Percentiles rank a stretch among this genome's conserved stretches.
Evolutionary conservation across 1,140 invertebrate species (phyloP).

Genomic region (Trachelipus rathkii): DNA sequence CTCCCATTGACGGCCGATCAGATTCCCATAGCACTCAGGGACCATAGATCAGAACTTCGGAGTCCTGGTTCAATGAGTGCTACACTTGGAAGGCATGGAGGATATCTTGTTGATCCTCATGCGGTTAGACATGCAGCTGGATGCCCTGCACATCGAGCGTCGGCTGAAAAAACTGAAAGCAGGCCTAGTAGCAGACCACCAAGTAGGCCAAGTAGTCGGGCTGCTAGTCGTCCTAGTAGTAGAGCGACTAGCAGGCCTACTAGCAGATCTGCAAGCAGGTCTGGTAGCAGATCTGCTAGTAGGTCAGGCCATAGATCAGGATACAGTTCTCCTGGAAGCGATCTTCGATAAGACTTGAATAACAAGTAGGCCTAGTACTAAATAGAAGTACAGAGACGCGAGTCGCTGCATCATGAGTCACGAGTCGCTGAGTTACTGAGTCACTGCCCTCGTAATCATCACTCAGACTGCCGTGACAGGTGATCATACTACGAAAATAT

Average conservation of each 20-base stretch:
- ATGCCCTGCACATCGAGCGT: conserved; percentile 38
- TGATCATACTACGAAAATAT: too few species aligned
- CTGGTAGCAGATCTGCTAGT: conserved; percentile 45
- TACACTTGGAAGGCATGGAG: conserved; percentile 26
- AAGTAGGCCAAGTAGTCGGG: conserved; percentile 41
- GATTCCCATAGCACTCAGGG: conserved; percentile 24
- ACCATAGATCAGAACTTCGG: conserved; percentile 28
- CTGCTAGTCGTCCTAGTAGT: conserved; percentile 42
- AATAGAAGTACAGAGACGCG: background rate
- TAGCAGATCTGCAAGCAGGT: conserved; percentile 45
- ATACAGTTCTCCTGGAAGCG: conserved; percentile 45
- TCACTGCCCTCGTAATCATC: background rate
- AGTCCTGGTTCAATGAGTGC: conserved; percentile 36
- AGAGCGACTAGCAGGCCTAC: conserved; percentile 44
- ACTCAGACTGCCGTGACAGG: conserved; percentile 2
- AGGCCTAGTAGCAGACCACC: conserved; percentile 40
- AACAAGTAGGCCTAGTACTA: background rate
- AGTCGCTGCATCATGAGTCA: background rate
- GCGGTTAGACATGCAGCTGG: conserved; percentile 36
- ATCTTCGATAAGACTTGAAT: conserved; percentile 37
- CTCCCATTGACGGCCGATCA: conserved; percentile 40
- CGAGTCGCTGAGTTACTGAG: too few species aligned
- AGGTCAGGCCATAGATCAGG: conserved; percentile 45
- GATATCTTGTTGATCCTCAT: conserved; percentile 30
- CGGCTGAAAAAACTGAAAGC: conserved; percentile 31